Base-by-base conservation (phyloP, 2,888 invertebrate genomes). In the Podabrus alpinus region DNA sequence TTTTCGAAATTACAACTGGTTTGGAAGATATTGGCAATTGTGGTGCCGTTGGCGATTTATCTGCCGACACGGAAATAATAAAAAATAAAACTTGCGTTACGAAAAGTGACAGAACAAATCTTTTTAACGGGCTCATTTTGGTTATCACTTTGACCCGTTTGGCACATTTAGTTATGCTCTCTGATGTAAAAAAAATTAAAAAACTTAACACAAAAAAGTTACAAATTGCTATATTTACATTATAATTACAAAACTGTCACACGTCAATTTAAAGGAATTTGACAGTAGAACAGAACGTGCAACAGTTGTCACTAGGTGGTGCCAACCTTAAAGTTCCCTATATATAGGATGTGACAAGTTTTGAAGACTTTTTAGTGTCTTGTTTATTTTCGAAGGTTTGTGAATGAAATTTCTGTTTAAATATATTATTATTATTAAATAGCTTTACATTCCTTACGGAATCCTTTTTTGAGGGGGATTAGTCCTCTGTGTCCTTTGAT, bases 141-240 rank as follows among this genome's bases (percentile, higher is more conserved):
- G 45, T 15, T 21, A 45, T n/a, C 21, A n/a, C 59, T 15, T 11
- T 13, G 13, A 21, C 4, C n/a, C 19, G 25, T 64, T 71, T 71
- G 71, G 71, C 71, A 71, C 71, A 71, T 71, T 59, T 66, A 66
- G 19, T 59, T 64, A 25, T 59, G 17, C 17, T 19, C 68, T 21
- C n/a, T 21, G 60, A 21, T 24, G n/a, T 15, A 15, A 21, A 24
- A 25, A 24, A 69, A 94, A 91, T 81, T 92, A 94, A 82, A 93
- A 29, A 29, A 29, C 29, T 29, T 29, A 29, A 29, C 29, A 29
- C 29, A 29, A 29, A 29, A 29, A 29, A 13, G 29, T 29, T 29
- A 13, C 13, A 2, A 1, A 13, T 4, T 4, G 29, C 4, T 29
- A 13, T 29, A 29, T 29, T 29, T 29, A 29, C 29, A 29, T 29